Evolutionary conservation across 2,888 invertebrate species (phyloP).

Genomic region (Phytoseiulus persimilis): DNA sequence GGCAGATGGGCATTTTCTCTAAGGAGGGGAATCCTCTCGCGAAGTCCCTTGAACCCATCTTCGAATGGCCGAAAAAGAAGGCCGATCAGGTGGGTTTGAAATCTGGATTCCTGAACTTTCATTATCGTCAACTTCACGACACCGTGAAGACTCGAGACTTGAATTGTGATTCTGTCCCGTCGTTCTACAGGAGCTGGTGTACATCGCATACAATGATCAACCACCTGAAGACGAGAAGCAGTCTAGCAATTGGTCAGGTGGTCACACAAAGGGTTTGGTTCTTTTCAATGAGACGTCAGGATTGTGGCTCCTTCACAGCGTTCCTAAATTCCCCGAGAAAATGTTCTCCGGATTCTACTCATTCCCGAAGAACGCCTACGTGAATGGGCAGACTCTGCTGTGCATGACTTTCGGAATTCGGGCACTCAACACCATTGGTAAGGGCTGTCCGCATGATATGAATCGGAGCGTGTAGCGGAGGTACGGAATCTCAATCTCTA

Average conservation of each 20-base stretch:
- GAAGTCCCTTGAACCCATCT: not conserved
- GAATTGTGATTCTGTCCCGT: no score
- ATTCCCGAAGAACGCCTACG: not conserved
- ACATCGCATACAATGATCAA: constrained; percentile 16
- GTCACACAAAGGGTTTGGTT: constrained; percentile 7
- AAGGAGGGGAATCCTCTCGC: not conserved
- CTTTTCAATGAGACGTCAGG: not conserved
- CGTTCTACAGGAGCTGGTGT: not conserved
- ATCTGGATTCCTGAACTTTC: no score
- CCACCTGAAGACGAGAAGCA: not conserved
- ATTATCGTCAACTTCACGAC: no score
- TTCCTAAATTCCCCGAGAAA: not conserved
- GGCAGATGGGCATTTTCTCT: not conserved
- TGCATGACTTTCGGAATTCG: not conserved
- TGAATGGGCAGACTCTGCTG: not conserved
- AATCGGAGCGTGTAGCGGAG: no score
- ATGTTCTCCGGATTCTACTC: not conserved
- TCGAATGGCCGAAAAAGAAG: not conserved
- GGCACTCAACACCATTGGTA: not conserved
- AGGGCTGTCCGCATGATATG: not conserved
- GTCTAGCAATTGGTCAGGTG: not conserved
- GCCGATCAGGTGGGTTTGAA: not conserved
- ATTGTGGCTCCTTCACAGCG: constrained; percentile 15
- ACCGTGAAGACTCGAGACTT: no score
- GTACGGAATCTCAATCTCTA: not conserved